These are phyloP conservation scores for Heliconius melpomene DNA, from an alignment of 1,140 invertebrate species.

Conservation along the genomic window DNA sequence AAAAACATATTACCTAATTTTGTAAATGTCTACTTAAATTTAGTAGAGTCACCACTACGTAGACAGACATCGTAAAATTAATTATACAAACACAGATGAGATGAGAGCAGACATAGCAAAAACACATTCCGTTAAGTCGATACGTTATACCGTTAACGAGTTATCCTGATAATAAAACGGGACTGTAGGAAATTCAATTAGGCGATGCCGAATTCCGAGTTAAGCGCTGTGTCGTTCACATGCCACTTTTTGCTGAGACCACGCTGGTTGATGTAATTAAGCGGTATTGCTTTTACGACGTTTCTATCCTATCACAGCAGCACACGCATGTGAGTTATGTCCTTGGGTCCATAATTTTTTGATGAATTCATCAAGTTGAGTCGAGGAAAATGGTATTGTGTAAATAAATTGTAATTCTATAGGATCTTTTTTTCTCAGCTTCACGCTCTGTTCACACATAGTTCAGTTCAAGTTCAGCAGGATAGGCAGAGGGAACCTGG, in stretches of 20 bases:
- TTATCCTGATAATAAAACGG: slow-evolving; percentile 25
- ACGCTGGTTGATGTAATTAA: slow-evolving; percentile 22
- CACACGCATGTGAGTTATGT: not conserved
- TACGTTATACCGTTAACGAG: slow-evolving; percentile 24
- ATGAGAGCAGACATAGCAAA: slow-evolving; percentile 20
- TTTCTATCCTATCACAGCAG: slow-evolving; percentile 2
- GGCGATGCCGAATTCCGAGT: slow-evolving; percentile 13
- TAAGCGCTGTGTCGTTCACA: not conserved
- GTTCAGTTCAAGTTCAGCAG: too few species aligned
- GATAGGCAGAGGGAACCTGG: too few species aligned
- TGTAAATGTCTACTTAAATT: not conserved
- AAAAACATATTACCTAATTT: not conserved
- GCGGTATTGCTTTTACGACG: slow-evolving; percentile 22
- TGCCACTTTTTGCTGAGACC: slow-evolving; percentile 17
- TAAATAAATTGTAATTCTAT: not conserved
- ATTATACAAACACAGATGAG: slow-evolving; percentile 8
- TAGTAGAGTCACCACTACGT: not conserved
- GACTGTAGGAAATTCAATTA: slow-evolving; percentile 31
- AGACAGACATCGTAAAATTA: not conserved
- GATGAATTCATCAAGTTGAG: not conserved
- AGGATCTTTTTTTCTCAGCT: too few species aligned
- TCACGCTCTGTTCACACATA: too few species aligned
- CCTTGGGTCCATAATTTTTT: not conserved
- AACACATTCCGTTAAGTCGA: slow-evolving; percentile 13
- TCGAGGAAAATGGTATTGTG: not conserved